Evolutionary conservation across 1,140 invertebrate genomes (phyloP), one percentile per base, ranked within the genome.

Genomic region (Drosophila azteca): DNA sequence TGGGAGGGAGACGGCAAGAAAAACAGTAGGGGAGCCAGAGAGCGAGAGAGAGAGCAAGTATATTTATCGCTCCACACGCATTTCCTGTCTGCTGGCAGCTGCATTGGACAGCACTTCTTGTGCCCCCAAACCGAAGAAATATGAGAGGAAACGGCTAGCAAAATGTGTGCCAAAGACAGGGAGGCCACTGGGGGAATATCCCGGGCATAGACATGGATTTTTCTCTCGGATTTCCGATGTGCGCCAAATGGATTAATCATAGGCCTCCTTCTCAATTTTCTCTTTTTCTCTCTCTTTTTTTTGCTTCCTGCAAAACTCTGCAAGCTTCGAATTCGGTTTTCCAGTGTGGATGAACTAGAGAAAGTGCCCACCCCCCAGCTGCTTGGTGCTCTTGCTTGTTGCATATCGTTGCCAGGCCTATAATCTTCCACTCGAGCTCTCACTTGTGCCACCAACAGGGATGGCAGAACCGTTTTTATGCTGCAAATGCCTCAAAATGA

Each of bases 211-310:
- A 60, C 72, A 71, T 58, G 44, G 67, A 74, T 67, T 74, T 85
- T 79, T 58, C 44, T 54, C 52, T 57, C 51, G 41, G 41, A 77
- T 71, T 54, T 70, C 57, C 72, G 77, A 77, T 80, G 77, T 65
- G 26, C 77, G 59, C 41, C 61, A 71, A 87, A 84, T 85, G 77
- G 61, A 65, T 73, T 87, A 73, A 84, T 85, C 77, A 84, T 80
- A 49, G 17, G n/a, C 43, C 53, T 48, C 24, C 20, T 7, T 22
- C 41, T 35, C 13, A 13, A 22, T 43, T 52, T 41, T 49, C 15
- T 13, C 51, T 29, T 43, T 52, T 41, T 49, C 15, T 13, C 51
- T 29, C 17, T 6, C 41, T 8, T 22, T 8, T 29, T 41, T 65
- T 41, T 48, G 6, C 5, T 26, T 4, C 24, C 29, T 35, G n/a